phyloP scores from a whole-genome alignment of 2,113 vertebrate species.

The Tretioscincus oriximinensis region DNA sequence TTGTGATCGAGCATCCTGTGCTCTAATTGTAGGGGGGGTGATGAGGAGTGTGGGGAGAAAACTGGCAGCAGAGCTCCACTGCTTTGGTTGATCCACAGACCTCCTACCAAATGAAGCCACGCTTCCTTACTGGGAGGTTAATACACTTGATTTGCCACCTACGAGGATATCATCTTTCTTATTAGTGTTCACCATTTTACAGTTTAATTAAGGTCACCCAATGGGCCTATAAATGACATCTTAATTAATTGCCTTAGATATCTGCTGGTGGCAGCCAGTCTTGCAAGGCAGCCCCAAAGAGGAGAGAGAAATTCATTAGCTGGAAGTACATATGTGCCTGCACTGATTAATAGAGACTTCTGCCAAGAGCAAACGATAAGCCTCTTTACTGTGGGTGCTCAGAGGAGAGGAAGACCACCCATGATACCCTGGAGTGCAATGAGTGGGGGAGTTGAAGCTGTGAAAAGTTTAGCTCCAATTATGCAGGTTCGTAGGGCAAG shows the following conservation, averaged over 20 bases:
- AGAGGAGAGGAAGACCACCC: slow-evolving; percentile 1
- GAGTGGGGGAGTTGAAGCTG: neutral
- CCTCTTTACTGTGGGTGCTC: neutral
- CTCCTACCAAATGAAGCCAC: neutral
- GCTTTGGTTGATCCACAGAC: neutral
- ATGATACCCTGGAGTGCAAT: neutral
- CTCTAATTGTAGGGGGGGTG: neutral
- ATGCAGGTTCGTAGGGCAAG: slow-evolving; percentile 1
- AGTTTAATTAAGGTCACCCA: slow-evolving; percentile 63
- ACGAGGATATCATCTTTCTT: slow-evolving; percentile 48
- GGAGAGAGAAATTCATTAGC: neutral
- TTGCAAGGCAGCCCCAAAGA: slow-evolving; percentile 7
- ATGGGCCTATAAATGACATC: slow-evolving; percentile 60
- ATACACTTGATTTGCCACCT: slow-evolving; percentile 39
- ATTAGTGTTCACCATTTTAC: slow-evolving; percentile 55
- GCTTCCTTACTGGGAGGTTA: slow-evolving; percentile 44
- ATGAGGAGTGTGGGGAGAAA: neutral
- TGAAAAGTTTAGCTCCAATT: neutral
- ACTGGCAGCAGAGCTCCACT: neutral
- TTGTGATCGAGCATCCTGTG: neutral
- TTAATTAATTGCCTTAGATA: slow-evolving; percentile 57
- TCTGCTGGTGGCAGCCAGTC: slow-evolving; percentile 28
- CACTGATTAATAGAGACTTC: neutral
- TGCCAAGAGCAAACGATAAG: slow-evolving; percentile 16
- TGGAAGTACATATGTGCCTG: rapidly evolving